These are phyloP conservation scores for Lycaena phlaeas DNA, from an alignment of 2,888 invertebrate genomes.

Conservation along the genomic window DNA sequence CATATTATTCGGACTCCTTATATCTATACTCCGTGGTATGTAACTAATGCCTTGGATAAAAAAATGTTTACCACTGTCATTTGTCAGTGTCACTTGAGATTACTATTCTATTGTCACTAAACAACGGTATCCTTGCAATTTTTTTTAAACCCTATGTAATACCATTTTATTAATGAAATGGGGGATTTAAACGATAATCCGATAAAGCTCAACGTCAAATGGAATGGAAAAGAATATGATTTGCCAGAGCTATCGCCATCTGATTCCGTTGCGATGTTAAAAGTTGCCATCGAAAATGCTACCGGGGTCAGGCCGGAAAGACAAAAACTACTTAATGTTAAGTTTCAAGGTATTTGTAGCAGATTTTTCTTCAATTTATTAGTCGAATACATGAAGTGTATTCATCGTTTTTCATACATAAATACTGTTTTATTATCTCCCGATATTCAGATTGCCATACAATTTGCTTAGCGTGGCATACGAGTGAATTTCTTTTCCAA, in stretches of 20 bases:
- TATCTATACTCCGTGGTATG: too few relatives aligned
- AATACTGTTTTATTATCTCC: too few relatives aligned
- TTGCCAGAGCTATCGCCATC: conserved; percentile 82
- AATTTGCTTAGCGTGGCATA: too few relatives aligned
- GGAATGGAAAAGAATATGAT: conserved; percentile 93
- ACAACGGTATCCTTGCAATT: not conserved
- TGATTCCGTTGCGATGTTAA: conserved; percentile 87
- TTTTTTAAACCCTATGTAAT: not conserved
- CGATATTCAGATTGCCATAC: too few relatives aligned
- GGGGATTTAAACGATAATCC: conserved; percentile 62
- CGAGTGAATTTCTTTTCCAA: too few relatives aligned
- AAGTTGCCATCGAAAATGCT: conserved; percentile 87
- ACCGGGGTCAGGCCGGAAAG: conserved; percentile 94
- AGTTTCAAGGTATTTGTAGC: conserved; percentile 86
- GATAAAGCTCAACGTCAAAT: conserved; percentile 83
- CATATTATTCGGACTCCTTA: too few relatives aligned
- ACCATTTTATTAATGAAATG: conserved; percentile 35
- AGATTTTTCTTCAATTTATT: not conserved
- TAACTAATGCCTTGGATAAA: too few relatives aligned
- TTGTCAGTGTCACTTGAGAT: not conserved
- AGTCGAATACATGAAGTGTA: too few relatives aligned
- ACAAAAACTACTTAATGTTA: conserved; percentile 94
- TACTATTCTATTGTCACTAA: not conserved
- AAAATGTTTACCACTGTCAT: not conserved
- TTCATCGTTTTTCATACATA: too few relatives aligned